Evolutionary conservation across 2,888 invertebrate species (phyloP).

Genomic region (Brachylomia viminalis): DNA sequence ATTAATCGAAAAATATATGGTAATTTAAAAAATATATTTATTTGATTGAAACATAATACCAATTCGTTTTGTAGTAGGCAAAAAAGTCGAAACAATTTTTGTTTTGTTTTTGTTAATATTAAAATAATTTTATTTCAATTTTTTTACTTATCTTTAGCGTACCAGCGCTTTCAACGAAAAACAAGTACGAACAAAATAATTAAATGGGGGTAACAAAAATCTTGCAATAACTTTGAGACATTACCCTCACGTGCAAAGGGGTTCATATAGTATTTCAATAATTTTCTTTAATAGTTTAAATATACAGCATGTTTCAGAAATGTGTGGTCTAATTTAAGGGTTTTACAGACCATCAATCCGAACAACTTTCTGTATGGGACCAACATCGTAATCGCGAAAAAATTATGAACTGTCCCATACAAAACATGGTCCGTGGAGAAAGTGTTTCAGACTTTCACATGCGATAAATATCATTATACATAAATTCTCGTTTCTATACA

Average conservation of each 20-base stretch:
- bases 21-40: not conserved
- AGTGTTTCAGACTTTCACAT: too few species aligned
- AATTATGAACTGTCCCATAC: too few species aligned
- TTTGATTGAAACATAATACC: not conserved
- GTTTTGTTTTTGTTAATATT: not conserved
- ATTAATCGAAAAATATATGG: conserved; percentile 21
- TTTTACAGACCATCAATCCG: too few species aligned
- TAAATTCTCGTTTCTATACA: not conserved
- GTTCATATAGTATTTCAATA: too few species aligned
- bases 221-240: not conserved
- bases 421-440: too few species aligned
- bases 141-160: not conserved
- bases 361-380: too few species aligned
- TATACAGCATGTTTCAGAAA: too few species aligned
- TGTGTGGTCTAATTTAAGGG: too few species aligned
- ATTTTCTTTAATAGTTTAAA: too few species aligned
- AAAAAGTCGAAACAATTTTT: not conserved
- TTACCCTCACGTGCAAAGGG: not conserved
- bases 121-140: too few species aligned
- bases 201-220: not conserved
- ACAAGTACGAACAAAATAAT: not conserved
- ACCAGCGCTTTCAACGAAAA: not conserved
- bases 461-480: too few species aligned
- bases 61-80: not conserved
- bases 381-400: too few species aligned